Conservation (phyloP, 2,888 invertebrate genomes). For the Aporophyla lueneburgensis region DNA sequence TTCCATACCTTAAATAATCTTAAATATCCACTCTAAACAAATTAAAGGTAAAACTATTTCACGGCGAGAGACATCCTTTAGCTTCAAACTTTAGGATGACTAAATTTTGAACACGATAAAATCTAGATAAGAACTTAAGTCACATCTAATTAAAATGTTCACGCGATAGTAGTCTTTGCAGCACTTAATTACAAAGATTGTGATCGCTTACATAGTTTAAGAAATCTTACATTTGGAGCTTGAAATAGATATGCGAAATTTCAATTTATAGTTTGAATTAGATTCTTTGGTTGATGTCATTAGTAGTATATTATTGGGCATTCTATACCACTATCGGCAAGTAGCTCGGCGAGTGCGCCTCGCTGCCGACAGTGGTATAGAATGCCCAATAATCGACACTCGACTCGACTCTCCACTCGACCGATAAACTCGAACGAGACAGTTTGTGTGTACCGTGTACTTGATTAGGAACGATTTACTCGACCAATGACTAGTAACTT, state of each 20-base stretch:
- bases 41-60: constrained; percentile 39
- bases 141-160: constrained; percentile 53
- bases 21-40: constrained; percentile 19
- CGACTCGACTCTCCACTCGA: too few species aligned
- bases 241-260: constrained; percentile 29
- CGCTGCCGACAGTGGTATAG: too few species aligned
- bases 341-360: too few species aligned
- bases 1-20: neutral
- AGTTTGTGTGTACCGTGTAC: too few species aligned
- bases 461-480: too few species aligned
- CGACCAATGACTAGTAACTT: too few species aligned
- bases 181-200: constrained; percentile 51
- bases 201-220: constrained; percentile 31
- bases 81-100: constrained; percentile 8
- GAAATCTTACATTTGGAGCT: constrained; percentile 12
- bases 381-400: too few species aligned
- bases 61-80: constrained; percentile 32
- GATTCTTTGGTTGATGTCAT: constrained; percentile 25
- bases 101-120: constrained; percentile 48
- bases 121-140: constrained; percentile 48
- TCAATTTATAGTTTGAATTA: constrained; percentile 47
- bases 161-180: constrained; percentile 38
- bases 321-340: too few species aligned
- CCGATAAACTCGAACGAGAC: too few species aligned
- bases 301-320: too few species aligned